phyloP scores from a whole-genome alignment of 2,888 invertebrate species.

The Chrysodeixis includens region DNA sequence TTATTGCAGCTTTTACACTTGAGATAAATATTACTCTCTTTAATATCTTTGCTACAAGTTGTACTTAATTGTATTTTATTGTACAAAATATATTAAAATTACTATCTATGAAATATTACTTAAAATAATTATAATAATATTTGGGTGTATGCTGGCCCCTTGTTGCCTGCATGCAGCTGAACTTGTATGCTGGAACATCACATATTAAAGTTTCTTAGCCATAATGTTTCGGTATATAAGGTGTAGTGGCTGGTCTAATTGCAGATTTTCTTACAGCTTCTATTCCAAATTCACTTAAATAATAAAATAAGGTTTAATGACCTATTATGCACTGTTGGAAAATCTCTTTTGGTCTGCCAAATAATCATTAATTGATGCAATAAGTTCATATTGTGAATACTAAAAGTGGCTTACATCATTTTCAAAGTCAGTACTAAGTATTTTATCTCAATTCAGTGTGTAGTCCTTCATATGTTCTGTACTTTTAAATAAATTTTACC shows the following conservation, averaged over 20 bases:
- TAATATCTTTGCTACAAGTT: conserved; percentile 92
- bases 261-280: conserved; percentile 90
- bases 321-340: conserved; percentile 87
- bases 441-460: conserved; percentile 89
- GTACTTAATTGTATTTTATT: conserved; percentile 92
- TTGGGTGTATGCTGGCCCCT: conserved; percentile 87
- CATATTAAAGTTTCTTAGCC: conserved; percentile 86
- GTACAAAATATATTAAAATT: conserved; percentile 92
- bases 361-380: conserved; percentile 87
- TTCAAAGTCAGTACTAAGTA: conserved; percentile 87
- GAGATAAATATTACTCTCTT: conserved; percentile 89
- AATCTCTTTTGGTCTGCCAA: conserved; percentile 90
- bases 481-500: conserved; percentile 89
- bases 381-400: conserved; percentile 88
- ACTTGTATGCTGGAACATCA: conserved; percentile 89
- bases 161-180: conserved; percentile 88
- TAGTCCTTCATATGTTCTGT: conserved; percentile 89
- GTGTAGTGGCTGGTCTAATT: conserved; percentile 88
- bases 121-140: conserved; percentile 82
- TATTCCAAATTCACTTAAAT: conserved; percentile 88
- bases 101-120: conserved; percentile 88
- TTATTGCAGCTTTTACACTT: conserved; percentile 88
- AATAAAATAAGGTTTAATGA: conserved; percentile 84
- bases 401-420: conserved; percentile 89
- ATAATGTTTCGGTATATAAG: conserved; percentile 88